phyloP scores from a whole-genome alignment of 2,797 vertebrate genomes.

The Sardinella longiceps region DNA sequence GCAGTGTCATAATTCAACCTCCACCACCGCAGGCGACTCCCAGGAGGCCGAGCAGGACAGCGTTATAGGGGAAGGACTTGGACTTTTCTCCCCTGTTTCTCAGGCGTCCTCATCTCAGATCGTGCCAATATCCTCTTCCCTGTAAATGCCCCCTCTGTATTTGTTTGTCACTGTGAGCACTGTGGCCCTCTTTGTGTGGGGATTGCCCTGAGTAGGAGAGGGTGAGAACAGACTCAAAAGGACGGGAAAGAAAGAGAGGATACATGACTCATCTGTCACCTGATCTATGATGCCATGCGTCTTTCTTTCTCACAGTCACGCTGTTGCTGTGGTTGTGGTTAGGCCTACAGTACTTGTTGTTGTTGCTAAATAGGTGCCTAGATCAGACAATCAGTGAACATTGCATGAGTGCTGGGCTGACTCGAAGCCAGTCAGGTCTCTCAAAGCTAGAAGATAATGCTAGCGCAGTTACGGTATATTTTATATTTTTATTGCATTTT shows the following conservation, averaged over 20 bases:
- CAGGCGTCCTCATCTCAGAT: not conserved
- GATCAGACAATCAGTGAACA: not conserved
- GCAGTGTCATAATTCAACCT: not conserved
- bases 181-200: not conserved
- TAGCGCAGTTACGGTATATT: not conserved
- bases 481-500: too few relatives aligned
- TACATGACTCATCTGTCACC: constrained; percentile 14
- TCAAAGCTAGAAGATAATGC: too few relatives aligned
- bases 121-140: not conserved
- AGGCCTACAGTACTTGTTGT: too few relatives aligned
- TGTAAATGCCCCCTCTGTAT: not conserved
- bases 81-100: not conserved
- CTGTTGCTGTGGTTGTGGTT: not conserved
- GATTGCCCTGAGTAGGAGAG: not conserved
- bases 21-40: not conserved
- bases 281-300: not conserved
- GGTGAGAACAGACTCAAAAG: not conserved
- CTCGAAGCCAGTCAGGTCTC: not conserved
- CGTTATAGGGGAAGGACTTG: not conserved
- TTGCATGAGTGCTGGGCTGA: not conserved
- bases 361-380: not conserved
- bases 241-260: not conserved
- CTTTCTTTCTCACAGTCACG: not conserved
- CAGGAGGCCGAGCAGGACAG: not conserved
- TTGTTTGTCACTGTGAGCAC: not conserved